Percentiles rank a stretch among this genome's conserved stretches.
Evolutionary conservation across 2,888 invertebrate genomes (phyloP).

Genomic region (Calliphora vomitoria): DNA sequence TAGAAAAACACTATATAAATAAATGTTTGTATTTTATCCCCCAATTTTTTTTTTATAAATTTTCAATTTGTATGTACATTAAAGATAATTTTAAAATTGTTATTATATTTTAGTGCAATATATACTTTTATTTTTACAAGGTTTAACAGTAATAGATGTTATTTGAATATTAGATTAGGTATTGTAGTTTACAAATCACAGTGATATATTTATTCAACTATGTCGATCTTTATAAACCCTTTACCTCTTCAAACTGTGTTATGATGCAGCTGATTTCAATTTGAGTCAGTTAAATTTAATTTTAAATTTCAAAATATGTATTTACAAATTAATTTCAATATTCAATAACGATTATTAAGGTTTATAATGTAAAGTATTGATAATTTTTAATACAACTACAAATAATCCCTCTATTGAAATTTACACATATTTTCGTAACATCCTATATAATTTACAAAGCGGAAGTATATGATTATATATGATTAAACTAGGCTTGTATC

Average conservation of each 20-base stretch:
- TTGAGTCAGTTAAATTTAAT: too few species aligned
- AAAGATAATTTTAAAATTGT: not conserved
- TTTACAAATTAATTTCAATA: too few species aligned
- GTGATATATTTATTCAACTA: too few species aligned
- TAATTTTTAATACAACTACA: too few species aligned
- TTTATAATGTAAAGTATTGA: too few species aligned
- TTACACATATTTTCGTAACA: not conserved
- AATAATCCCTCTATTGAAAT: not conserved
- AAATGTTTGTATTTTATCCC: not conserved
- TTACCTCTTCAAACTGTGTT: too few species aligned
- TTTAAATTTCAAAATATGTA: too few species aligned
- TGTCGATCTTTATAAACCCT: too few species aligned
- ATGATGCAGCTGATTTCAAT: too few species aligned
- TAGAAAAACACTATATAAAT: not conserved
- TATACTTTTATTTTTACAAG: not conserved
- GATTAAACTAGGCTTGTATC: slow-evolving; percentile 50
- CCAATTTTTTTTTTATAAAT: not conserved
- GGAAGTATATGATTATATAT: slow-evolving; percentile 61
- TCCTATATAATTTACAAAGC: not conserved
- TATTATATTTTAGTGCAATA: not conserved
- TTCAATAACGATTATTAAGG: too few species aligned
- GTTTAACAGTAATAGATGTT: not conserved
- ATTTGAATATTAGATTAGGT: not conserved
- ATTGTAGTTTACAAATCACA: too few species aligned
- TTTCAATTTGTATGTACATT: too few species aligned